Percentiles rank a stretch among this genome's conserved stretches.
These are phyloP conservation scores for Eleginops maclovinus DNA, from an alignment of 2,113 vertebrate genomes.

Conservation along the genomic window DNA sequence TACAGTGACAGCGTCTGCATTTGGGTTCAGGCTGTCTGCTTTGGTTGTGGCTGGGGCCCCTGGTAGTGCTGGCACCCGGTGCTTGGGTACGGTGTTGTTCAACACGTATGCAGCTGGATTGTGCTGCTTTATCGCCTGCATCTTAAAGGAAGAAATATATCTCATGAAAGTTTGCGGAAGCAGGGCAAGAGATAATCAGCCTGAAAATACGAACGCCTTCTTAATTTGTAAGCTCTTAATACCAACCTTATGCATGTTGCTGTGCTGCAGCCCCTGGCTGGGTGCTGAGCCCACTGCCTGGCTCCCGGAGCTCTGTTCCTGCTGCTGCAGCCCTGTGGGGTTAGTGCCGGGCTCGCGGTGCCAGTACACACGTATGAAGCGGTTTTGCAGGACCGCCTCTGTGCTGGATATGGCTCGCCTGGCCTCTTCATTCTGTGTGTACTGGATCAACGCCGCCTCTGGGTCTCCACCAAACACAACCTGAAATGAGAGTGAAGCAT, in stretches of 20 bases:
- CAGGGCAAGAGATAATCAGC: neutral
- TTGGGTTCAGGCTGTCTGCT: conserved; percentile 80
- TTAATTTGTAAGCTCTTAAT: neutral
- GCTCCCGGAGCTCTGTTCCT: conserved; percentile 81
- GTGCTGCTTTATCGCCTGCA: conserved; percentile 90
- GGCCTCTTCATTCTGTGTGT: conserved; percentile 93
- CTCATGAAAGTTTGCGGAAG: neutral
- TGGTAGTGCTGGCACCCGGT: conserved; percentile 76
- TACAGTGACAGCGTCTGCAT: conserved; percentile 86
- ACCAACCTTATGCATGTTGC: conserved; percentile 81
- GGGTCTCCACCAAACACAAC: conserved; percentile 96
- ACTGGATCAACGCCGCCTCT: conserved; percentile 95
- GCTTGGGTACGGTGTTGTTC: conserved; percentile 92
- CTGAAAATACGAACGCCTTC: neutral
- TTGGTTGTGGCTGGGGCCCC: conserved; percentile 62
- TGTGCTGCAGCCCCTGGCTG: conserved; percentile 74
- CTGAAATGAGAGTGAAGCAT: conserved; percentile 68
- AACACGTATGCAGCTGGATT: conserved; percentile 91
- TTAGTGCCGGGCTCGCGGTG: conserved; percentile 87
- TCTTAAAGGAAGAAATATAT: neutral
- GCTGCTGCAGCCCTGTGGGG: conserved; percentile 65
- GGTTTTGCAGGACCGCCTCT: conserved; percentile 95
- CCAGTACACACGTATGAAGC: conserved; percentile 96
- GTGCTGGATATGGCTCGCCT: conserved; percentile 94
- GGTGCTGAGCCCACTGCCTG: conserved; percentile 36